A percentile compares a stretch with the other conserved stretches of the same genome.
These are phyloP conservation scores for Macrophya annulata DNA, from an alignment of 2,888 invertebrate species.

Conservation along the genomic window DNA sequence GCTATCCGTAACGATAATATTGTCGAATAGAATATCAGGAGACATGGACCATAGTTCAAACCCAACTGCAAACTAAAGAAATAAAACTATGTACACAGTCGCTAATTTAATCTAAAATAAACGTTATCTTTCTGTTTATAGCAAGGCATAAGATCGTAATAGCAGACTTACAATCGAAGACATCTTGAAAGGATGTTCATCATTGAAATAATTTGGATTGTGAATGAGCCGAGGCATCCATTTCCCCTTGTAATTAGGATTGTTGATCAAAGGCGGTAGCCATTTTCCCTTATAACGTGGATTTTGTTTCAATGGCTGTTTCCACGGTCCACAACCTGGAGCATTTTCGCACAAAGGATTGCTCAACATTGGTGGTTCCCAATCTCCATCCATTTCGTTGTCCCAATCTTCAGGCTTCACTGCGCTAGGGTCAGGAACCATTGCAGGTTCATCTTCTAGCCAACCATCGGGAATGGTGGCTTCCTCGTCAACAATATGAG, in stretches of 20 bases:
- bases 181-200: constrained; percentile 94
- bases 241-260: constrained; percentile 97
- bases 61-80: constrained; percentile 91
- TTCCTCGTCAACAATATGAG: constrained; percentile 92
- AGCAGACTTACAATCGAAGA: constrained; percentile 91
- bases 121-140: constrained; percentile 16
- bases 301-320: constrained; percentile 91
- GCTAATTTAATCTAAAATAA: constrained; percentile 55
- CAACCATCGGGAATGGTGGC: constrained; percentile 94
- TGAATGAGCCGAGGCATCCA: constrained; percentile 94
- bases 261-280: constrained; percentile 93
- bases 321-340: constrained; percentile 96
- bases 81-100: constrained; percentile 55
- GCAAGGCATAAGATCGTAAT: neutral
- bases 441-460: constrained; percentile 95
- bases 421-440: constrained; percentile 93
- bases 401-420: constrained; percentile 98
- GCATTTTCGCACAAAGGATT: constrained; percentile 91
- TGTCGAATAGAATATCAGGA: constrained; percentile 96
- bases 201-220: constrained; percentile 97
- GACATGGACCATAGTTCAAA: constrained; percentile 99
- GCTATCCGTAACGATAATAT: constrained; percentile 95
- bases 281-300: constrained; percentile 96
- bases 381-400: constrained; percentile 98
- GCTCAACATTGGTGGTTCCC: constrained; percentile 96